Percentiles rank a stretch among this genome's conserved stretches.
Conservation (phyloP, 2,797 vertebrate species). For the Chelon auratus region DNA sequence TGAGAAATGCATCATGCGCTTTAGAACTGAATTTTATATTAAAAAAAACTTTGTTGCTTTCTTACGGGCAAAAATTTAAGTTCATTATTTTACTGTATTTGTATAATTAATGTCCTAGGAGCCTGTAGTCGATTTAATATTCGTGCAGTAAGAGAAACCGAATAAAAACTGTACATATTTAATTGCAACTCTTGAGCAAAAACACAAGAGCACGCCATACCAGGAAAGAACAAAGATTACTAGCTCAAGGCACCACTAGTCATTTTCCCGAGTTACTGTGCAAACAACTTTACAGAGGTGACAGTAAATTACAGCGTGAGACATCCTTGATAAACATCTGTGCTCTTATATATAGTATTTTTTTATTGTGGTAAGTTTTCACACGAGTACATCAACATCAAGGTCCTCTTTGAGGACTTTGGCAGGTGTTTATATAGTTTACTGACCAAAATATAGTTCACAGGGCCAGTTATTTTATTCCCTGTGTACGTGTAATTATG, state of each 20-base stretch:
- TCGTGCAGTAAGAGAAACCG: constrained; percentile 11
- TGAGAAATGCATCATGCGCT: background rate
- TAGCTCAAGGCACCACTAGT: background rate
- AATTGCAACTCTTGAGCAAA: constrained; percentile 12
- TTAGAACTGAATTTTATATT: background rate
- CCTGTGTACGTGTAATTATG: constrained; percentile 26
- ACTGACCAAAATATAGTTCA: constrained; percentile 15
- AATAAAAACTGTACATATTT: constrained; percentile 21
- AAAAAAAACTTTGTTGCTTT: background rate
- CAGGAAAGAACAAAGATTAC: background rate
- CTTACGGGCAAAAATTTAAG: background rate
- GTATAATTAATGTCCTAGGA: constrained; percentile 14
- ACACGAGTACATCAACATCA: background rate
- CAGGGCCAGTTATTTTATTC: constrained; percentile 27
- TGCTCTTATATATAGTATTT: background rate
- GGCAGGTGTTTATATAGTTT: background rate
- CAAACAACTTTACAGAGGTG: constrained; percentile 19
- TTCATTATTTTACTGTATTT: background rate
- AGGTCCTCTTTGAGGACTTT: background rate
- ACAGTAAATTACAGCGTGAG: background rate
- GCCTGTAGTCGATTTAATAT: constrained; percentile 5
- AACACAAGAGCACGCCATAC: background rate
- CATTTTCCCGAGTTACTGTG: constrained; percentile 15
- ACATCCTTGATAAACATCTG: background rate
- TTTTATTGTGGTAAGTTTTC: background rate